A percentile compares a stretch with the other conserved stretches of the same genome.
These are phyloP conservation scores for Marronus borbonicus DNA, from an alignment of 2,888 invertebrate species.

Conservation along the genomic window DNA sequence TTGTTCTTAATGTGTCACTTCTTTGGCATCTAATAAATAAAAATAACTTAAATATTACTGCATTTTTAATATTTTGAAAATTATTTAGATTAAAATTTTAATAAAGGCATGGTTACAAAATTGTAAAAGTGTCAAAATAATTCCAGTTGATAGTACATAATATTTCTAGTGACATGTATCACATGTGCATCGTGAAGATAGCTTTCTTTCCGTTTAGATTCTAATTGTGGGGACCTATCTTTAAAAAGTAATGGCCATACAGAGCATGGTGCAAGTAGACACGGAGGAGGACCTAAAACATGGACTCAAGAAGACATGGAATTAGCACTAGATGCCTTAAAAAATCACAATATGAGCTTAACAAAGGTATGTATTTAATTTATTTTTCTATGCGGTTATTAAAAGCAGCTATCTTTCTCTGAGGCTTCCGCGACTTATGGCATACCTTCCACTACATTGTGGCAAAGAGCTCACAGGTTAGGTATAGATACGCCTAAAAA, in stretches of 20 bases:
- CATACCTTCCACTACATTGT: slow-evolving; percentile 91
- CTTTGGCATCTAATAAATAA: too few species aligned
- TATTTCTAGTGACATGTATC: not conserved
- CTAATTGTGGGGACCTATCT: slow-evolving; percentile 47
- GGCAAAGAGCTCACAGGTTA: slow-evolving; percentile 91
- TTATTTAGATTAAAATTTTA: too few species aligned
- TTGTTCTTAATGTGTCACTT: too few species aligned
- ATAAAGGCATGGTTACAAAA: too few species aligned
- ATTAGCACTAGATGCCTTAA: slow-evolving; percentile 86
- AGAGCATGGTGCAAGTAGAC: slow-evolving; percentile 67
- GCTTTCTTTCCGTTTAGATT: slow-evolving; percentile 27
- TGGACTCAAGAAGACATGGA: slow-evolving; percentile 95
- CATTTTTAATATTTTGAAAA: too few species aligned
- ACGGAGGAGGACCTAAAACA: slow-evolving; percentile 82
- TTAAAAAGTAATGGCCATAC: slow-evolving; percentile 66
- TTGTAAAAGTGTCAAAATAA: too few species aligned
- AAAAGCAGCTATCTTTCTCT: not conserved
- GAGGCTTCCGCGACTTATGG: slow-evolving; percentile 87
- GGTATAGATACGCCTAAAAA: slow-evolving; percentile 94
- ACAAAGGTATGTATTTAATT: slow-evolving; percentile 76
- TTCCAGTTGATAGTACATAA: too few species aligned
- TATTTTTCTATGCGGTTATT: too few species aligned
- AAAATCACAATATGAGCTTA: slow-evolving; percentile 90
- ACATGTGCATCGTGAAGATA: not conserved
- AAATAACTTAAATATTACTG: too few species aligned